phyloP scores from a whole-genome alignment of 2,888 invertebrate genomes.

The Aquatica leii region DNA sequence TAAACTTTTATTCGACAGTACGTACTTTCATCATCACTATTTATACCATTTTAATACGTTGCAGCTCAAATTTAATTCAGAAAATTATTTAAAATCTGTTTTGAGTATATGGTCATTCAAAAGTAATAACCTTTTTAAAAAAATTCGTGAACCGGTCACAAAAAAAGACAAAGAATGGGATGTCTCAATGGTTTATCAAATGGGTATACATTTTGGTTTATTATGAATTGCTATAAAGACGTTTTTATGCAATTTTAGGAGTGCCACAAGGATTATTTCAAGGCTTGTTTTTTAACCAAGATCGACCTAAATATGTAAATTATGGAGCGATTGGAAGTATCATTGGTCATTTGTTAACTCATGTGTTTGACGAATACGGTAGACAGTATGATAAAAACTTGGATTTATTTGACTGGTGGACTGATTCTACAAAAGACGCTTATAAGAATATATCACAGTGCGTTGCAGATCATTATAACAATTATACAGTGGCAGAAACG shows the following conservation, averaged over 20 bases:
- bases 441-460: conserved; percentile 73
- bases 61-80: conserved; percentile 58
- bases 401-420: conserved; percentile 79
- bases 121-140: conserved; percentile 52
- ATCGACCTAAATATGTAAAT: conserved; percentile 56
- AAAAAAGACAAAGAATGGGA: conserved; percentile 56
- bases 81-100: conserved; percentile 61
- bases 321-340: conserved; percentile 55
- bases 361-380: conserved; percentile 66
- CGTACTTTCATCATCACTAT: conserved; percentile 40
- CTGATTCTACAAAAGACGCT: not conserved
- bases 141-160: conserved; percentile 62
- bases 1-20: conserved; percentile 66
- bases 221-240: not conserved
- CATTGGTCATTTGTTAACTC: conserved; percentile 55
- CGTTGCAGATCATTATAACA: conserved; percentile 89
- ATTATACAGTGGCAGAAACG: conserved; percentile 81
- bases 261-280: conserved; percentile 90
- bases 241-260: conserved; percentile 68
- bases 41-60: conserved; percentile 31
- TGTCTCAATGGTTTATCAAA: conserved; percentile 7
- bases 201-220: not conserved
- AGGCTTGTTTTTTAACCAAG: conserved; percentile 82
- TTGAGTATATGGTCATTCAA: conserved; percentile 63
- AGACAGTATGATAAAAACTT: conserved; percentile 89